Conservation (phyloP, 2,888 invertebrate genomes). For the Himalopsyche tibetana region DNA sequence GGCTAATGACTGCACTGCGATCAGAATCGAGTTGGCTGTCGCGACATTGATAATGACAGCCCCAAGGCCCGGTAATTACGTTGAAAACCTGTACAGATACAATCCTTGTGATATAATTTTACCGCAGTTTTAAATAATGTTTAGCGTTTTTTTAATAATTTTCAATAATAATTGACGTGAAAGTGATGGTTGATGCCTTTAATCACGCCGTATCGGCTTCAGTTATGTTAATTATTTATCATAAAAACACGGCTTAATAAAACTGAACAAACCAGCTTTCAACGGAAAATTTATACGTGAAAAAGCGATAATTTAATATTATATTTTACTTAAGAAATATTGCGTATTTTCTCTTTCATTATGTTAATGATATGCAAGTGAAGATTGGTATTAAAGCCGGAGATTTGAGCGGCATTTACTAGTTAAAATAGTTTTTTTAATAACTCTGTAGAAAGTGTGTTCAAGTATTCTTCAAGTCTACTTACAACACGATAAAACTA, state of each 20-base stretch:
- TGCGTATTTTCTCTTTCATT: too few species aligned
- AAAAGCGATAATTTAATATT: too few species aligned
- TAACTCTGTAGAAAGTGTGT: too few species aligned
- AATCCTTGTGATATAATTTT: background rate
- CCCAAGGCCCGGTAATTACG: background rate
- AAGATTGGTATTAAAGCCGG: too few species aligned
- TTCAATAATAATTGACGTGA: slow-evolving; percentile 10
- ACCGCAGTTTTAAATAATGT: background rate
- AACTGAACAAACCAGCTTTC: too few species aligned
- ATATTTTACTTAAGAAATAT: too few species aligned
- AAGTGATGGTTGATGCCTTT: slow-evolving; percentile 1
- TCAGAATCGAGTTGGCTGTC: background rate
- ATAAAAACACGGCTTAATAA: background rate
- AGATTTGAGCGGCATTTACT: too few species aligned
- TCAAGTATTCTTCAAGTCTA: too few species aligned
- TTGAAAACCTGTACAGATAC: background rate
- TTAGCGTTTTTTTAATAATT: background rate
- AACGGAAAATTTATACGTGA: too few species aligned
- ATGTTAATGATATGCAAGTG: too few species aligned
- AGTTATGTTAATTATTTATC: background rate
- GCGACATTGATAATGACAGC: slow-evolving; percentile 30
- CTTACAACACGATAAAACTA: too few species aligned
- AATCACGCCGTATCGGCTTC: background rate
- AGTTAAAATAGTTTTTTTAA: too few species aligned
- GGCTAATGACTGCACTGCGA: background rate